phyloP scores from a whole-genome alignment of 2,888 invertebrate species.

The Oegoconia quadripuncta region DNA sequence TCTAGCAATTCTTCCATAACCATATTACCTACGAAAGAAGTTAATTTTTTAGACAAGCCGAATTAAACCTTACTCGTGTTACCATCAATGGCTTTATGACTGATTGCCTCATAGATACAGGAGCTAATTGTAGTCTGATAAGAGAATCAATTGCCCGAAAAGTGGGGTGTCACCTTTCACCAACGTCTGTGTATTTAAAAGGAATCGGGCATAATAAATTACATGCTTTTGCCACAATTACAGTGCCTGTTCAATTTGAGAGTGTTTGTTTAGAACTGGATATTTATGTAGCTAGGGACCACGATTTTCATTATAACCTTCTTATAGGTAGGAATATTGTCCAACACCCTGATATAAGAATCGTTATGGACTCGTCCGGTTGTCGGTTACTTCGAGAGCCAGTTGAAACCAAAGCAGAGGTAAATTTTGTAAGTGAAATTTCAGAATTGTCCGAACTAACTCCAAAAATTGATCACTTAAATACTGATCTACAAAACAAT shows the following conservation, averaged over 20 bases:
- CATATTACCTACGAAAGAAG: too few relatives aligned
- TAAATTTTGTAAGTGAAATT: too few relatives aligned
- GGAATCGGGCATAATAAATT: slow-evolving; percentile 16
- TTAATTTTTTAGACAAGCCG: background rate
- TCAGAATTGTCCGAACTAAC: too few relatives aligned
- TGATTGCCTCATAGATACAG: slow-evolving; percentile 20
- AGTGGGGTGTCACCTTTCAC: slow-evolving; percentile 9
- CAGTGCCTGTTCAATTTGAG: slow-evolving; percentile 17
- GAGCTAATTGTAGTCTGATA: too few relatives aligned
- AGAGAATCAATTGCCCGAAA: slow-evolving; percentile 17
- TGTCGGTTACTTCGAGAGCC: slow-evolving; percentile 4
- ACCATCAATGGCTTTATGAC: slow-evolving; percentile 9
- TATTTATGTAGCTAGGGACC: slow-evolving; percentile 16
- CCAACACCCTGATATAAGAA: slow-evolving; percentile 15
- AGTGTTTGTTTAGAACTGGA: slow-evolving; percentile 22
- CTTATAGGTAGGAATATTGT: too few relatives aligned
- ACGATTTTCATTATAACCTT: too few relatives aligned
- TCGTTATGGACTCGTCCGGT: slow-evolving; percentile 14
- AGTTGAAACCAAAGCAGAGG: background rate
- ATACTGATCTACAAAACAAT: too few relatives aligned
- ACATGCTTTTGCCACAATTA: slow-evolving; percentile 14
- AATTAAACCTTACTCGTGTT: slow-evolving; percentile 15
- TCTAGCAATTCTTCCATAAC: too few relatives aligned
- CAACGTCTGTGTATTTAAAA: slow-evolving; percentile 6
- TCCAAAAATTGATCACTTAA: too few relatives aligned